A percentile compares a stretch with the other conserved stretches of the same genome.
Evolutionary conservation across 2,113 vertebrate genomes (phyloP).

Genomic region (Reinhardtius hippoglossoides): DNA sequence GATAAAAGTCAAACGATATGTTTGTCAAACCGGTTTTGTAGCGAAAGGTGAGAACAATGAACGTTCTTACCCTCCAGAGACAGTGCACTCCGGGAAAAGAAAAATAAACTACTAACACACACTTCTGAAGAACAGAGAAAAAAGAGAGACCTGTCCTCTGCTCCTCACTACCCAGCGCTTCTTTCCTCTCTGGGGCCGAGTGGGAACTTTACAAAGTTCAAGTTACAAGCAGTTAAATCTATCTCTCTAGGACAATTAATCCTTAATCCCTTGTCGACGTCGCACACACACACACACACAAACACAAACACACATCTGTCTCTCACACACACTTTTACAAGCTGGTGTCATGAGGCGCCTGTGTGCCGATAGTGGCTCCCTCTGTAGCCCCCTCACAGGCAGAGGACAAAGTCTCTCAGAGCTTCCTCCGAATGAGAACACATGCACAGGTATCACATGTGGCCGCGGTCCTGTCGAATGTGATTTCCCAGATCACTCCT

Average conservation of each 20-base stretch:
- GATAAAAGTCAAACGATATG: conserved; percentile 1
- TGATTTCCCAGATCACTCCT: conserved; percentile 30
- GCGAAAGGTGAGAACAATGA: conserved; percentile 53
- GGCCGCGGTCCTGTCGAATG: conserved; percentile 22
- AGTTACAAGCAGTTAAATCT: conserved; percentile 72
- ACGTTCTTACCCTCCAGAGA: conserved; percentile 64
- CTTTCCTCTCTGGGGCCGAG: conserved; percentile 62
- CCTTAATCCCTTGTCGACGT: conserved; percentile 69
- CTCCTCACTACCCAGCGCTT: conserved; percentile 50
- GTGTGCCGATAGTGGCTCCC: conserved; percentile 59
- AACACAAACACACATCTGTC: conserved; percentile 25
- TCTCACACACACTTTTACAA: conserved; percentile 61
- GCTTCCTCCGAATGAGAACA: conserved; percentile 47
- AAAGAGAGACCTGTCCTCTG: conserved; percentile 41
- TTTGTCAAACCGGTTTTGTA: conserved; percentile 6
- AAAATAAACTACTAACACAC: conserved; percentile 3
- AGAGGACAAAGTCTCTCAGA: conserved; percentile 69
- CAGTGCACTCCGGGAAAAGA: conserved; percentile 16
- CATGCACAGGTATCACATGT: conserved; percentile 25
- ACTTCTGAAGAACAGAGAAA: conserved; percentile 45
- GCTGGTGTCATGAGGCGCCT: conserved; percentile 65
- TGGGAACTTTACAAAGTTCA: conserved; percentile 75
- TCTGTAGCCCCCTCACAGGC: conserved; percentile 28
- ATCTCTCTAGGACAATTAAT: conserved; percentile 80
- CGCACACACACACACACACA: conserved; percentile 32